Evolutionary conservation across 1,140 invertebrate genomes (phyloP).

Genomic region (Drosophila biarmipes): DNA sequence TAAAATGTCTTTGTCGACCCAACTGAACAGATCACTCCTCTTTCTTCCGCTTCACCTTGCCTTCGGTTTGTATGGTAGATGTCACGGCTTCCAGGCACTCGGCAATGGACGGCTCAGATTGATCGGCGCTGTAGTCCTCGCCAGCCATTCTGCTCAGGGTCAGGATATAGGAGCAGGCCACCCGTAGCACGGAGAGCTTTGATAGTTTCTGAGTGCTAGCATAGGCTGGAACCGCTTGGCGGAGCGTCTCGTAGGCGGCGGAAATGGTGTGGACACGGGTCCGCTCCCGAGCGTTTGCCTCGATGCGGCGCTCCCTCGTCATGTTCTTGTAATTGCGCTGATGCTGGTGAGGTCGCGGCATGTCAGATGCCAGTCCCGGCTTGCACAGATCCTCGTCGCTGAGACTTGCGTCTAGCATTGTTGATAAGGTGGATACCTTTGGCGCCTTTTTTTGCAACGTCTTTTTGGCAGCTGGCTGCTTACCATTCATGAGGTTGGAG

Average conservation of each 20-base stretch:
- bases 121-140: constrained; percentile 86
- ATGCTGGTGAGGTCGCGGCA: constrained; percentile 85
- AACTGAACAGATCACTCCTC: constrained; percentile 86
- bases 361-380: constrained; percentile 5
- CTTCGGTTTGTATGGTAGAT: constrained; percentile 95
- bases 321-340: constrained; percentile 98
- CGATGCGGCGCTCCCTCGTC: constrained; percentile 95
- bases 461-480: constrained; percentile 17
- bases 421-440: background rate
- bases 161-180: constrained; percentile 95
- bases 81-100: constrained; percentile 94
- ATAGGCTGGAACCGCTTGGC: constrained; percentile 93
- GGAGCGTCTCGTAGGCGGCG: constrained; percentile 95
- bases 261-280: constrained; percentile 97
- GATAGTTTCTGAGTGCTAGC: constrained; percentile 97
- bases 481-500: background rate
- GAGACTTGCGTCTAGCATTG: constrained; percentile 31
- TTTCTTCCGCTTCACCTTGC: constrained; percentile 94
- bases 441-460: constrained; percentile 22
- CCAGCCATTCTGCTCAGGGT: constrained; percentile 90
- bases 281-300: constrained; percentile 96
- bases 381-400: constrained; percentile 41
- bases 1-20: constrained; percentile 2
- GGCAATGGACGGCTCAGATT: constrained; percentile 86
- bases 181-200: constrained; percentile 95